These are phyloP conservation scores for Aspidapion aeneum DNA, from an alignment of 2,888 invertebrate genomes.

Conservation along the genomic window DNA sequence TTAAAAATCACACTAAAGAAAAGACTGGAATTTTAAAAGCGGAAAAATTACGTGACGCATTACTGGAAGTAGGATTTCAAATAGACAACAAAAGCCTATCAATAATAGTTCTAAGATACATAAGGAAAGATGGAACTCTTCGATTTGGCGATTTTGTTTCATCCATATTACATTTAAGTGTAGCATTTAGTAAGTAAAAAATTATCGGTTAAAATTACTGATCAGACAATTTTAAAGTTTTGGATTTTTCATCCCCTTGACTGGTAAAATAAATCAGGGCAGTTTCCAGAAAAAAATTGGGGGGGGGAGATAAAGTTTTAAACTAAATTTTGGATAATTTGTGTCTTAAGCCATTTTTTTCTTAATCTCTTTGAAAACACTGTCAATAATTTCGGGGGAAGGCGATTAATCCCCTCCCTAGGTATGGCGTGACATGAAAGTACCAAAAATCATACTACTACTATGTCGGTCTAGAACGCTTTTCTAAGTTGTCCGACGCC, in stretches of 20 bases:
- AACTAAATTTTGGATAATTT: neutral
- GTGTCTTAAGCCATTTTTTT: neutral
- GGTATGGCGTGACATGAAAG: too few species aligned
- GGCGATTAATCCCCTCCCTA: too few species aligned
- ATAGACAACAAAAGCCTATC: slow-evolving; percentile 81
- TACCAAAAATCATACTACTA: too few species aligned
- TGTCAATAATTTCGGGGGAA: too few species aligned
- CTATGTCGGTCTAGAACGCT: too few species aligned
- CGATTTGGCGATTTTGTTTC: slow-evolving; percentile 91
- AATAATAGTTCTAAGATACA: slow-evolving; percentile 78
- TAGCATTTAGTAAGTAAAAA: slow-evolving; percentile 76
- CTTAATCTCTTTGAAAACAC: neutral
- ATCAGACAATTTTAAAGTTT: neutral
- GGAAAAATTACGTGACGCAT: slow-evolving; percentile 78
- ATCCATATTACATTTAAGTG: slow-evolving; percentile 81
- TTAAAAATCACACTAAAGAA: slow-evolving; percentile 86
- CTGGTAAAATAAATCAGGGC: too few species aligned
- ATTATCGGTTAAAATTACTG: neutral
- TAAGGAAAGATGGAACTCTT: slow-evolving; percentile 89
- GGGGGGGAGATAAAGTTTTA: too few species aligned
- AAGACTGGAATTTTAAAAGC: slow-evolving; percentile 87
- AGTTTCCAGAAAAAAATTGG: neutral
- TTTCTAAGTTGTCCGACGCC: too few species aligned
- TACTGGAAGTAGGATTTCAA: slow-evolving; percentile 85
- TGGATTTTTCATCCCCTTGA: too few species aligned